Base-by-base conservation (phyloP, 2,888 invertebrate genomes). In the Augiades crinisus region DNA sequence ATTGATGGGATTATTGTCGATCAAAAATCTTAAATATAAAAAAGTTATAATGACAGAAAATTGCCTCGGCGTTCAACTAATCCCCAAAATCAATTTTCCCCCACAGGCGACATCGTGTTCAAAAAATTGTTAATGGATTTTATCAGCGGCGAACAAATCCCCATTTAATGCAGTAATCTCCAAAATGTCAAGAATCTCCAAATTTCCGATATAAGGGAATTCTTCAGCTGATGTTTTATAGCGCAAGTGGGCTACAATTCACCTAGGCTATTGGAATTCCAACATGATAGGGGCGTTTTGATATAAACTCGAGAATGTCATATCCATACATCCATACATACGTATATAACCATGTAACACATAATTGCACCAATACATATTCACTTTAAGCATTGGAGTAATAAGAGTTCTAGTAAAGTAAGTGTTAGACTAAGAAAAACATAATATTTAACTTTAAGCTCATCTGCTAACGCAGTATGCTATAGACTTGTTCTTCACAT, bases 211-310 rank as follows among this genome's bases (percentile, higher is more conserved):
- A 30, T 50, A 50, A 50, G 36, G 21, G 30, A 50, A 50, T 50
- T 50, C 50, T 44, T 50, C 17, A 44, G 19, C 36, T 37, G 36
- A 50, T 50, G 50, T 50, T 50, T 50, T 50, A 50, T 50, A 50
- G 50, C 49, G 10, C 5, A 33, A 17, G 41, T 45, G 13, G 44
- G 50, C 36, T 46, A 36, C 31, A 44, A 31, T 44, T 50, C 50
- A 37, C 43, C 50, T 50, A 50, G 50, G 43, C 50, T 50, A 43
- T 50, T 50, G 50, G 41, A 50, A 50, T 50, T 50, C 24, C 24
- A 27, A 44, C 31, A 44, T 44, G 44, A 33, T 44, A 33, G 21
- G 44, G 44, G n/a, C 2, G 31, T 45, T 45, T 5, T 6, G 21
- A 33, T 45, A 45, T 16, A 24, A 16, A 38, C 43, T 8, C 12